Conservation (phyloP, 2,888 invertebrate species). For the Hirtodrosophila alboralis region DNA sequence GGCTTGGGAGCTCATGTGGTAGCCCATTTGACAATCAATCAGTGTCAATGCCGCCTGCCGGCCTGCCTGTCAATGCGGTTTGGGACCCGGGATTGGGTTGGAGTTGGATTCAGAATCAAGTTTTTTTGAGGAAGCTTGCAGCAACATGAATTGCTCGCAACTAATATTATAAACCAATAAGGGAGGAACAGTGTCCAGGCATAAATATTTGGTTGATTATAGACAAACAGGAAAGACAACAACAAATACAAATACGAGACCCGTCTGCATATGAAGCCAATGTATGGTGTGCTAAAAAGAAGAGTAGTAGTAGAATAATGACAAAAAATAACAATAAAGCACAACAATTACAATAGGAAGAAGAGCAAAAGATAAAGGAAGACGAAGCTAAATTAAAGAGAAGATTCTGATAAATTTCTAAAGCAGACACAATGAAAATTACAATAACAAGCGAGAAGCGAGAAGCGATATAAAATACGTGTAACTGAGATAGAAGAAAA, state of each 20-base stretch:
- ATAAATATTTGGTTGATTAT: constrained; percentile 30
- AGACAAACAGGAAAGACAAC: constrained; percentile 25
- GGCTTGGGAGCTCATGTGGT: constrained; percentile 52
- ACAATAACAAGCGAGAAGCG: constrained; percentile 40
- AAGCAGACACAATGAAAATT: constrained; percentile 66
- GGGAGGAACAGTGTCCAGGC: constrained; percentile 5
- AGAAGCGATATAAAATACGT: constrained; percentile 61
- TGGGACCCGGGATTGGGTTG: constrained; percentile 29
- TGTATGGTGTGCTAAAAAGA: constrained; percentile 40
- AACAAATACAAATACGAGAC: constrained; percentile 2
- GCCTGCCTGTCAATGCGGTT: constrained; percentile 76
- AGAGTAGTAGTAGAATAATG: constrained; percentile 27
- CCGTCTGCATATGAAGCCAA: constrained; percentile 56
- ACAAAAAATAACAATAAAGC: constrained; percentile 52
- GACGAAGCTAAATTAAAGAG: constrained; percentile 57
- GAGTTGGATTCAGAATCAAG: constrained; percentile 11
- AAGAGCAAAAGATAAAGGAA: constrained; percentile 34
- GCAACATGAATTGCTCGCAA: constrained; percentile 62
- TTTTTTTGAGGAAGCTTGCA: constrained; percentile 17
- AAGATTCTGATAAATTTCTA: constrained; percentile 57
- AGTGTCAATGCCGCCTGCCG: constrained; percentile 77
- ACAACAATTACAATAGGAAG: constrained; percentile 63
- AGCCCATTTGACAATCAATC: constrained; percentile 78
- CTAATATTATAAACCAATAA: constrained; percentile 3
- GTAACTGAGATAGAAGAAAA: constrained; percentile 60